These are phyloP conservation scores for Daktulosphaira vitifoliae DNA, from an alignment of 1,140 invertebrate genomes.

Conservation along the genomic window DNA sequence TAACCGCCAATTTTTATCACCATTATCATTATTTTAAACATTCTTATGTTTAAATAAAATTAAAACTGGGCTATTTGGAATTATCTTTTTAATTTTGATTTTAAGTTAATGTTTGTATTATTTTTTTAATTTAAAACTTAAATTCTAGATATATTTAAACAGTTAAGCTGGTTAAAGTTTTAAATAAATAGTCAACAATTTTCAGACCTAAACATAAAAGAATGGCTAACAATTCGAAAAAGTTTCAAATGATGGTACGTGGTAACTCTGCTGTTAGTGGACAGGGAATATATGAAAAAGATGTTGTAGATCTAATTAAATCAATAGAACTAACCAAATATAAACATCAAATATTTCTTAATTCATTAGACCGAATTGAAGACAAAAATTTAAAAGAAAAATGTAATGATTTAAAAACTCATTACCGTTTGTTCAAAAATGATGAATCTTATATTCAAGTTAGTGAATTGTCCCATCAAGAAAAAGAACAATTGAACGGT, in stretches of 20 bases:
- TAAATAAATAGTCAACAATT: no score
- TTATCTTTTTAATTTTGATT: no score
- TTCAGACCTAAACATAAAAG: no score
- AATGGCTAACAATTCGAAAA: constrained; percentile 17
- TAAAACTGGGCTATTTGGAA: no score
- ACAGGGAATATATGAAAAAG: background rate
- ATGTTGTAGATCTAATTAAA: background rate
- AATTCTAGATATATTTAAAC: no score
- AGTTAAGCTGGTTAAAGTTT: no score
- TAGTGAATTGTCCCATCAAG: background rate
- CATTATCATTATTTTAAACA: no score
- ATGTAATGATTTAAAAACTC: background rate
- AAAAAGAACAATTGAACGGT: constrained; percentile 3
- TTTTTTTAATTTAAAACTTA: no score
- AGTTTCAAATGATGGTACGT: constrained; percentile 9
- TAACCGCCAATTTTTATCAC: no score
- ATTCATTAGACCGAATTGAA: background rate
- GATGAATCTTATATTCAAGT: background rate
- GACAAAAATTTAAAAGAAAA: background rate
- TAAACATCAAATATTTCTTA: constrained; percentile 9
- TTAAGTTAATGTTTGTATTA: no score
- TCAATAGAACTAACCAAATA: background rate
- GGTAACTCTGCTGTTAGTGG: background rate
- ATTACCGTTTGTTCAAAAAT: constrained; percentile 14
- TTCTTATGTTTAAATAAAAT: no score